Percentiles rank a stretch among this genome's conserved stretches.
Conservation (phyloP, 2,113 vertebrate genomes). For the Narcine bancroftii region DNA sequence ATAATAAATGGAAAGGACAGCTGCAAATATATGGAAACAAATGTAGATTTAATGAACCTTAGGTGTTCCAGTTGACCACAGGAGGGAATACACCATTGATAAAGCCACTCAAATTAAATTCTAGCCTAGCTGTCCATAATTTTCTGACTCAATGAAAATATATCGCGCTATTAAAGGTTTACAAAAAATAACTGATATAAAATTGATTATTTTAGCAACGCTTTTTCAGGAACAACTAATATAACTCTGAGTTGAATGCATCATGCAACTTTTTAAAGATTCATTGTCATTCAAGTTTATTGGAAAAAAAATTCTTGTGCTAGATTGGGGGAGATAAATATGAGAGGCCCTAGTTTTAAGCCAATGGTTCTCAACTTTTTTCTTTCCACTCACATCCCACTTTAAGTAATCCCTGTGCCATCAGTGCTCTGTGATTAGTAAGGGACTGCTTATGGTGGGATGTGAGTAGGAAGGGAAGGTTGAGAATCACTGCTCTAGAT, state of each 20-base stretch:
- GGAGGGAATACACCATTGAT: conserved; percentile 40
- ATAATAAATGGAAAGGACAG: conserved; percentile 41
- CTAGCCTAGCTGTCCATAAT: conserved; percentile 36
- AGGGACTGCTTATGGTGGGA: too few relatives aligned
- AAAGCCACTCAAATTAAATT: conserved; percentile 39
- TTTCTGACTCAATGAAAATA: neutral
- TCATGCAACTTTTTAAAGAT: neutral
- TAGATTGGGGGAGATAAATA: too few relatives aligned
- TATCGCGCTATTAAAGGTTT: neutral
- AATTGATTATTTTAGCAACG: neutral
- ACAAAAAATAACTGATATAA: neutral
- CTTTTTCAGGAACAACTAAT: neutral
- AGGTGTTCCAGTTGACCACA: conserved; percentile 36
- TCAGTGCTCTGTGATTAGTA: too few relatives aligned
- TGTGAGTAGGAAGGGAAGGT: too few relatives aligned
- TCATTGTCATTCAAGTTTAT: neutral
- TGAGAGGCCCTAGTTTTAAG: too few relatives aligned
- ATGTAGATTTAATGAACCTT: conserved; percentile 41
- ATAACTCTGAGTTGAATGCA: too few relatives aligned
- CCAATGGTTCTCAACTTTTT: too few relatives aligned
- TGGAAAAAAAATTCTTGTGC: too few relatives aligned
- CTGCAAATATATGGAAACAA: conserved; percentile 42
- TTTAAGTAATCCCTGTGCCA: too few relatives aligned
- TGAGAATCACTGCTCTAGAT: too few relatives aligned
- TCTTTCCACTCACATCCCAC: too few relatives aligned